These are phyloP conservation scores for Mustelus asterias DNA, from an alignment of 2,113 vertebrate genomes.

Conservation along the genomic window DNA sequence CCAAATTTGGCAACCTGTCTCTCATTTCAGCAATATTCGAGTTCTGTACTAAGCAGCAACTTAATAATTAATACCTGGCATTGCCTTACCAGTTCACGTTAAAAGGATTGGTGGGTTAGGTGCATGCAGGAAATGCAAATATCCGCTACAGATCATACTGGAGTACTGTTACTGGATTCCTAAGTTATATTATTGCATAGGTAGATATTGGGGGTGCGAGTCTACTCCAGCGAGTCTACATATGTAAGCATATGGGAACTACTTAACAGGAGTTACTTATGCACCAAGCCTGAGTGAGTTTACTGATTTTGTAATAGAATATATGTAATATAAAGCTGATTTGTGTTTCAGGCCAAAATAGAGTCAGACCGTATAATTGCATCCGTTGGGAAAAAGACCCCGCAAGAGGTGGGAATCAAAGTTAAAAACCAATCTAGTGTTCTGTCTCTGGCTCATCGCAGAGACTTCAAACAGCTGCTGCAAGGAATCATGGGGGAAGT, in stretches of 20 bases:
- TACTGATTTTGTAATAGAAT: background rate
- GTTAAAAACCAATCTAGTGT: conserved; percentile 78
- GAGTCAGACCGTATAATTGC: conserved; percentile 78
- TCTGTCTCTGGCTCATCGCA: conserved; percentile 61
- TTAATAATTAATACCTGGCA: background rate
- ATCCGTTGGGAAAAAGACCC: conserved; percentile 81
- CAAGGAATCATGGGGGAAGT: conserved; percentile 70
- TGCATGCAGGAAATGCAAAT: background rate
- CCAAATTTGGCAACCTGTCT: too few species aligned
- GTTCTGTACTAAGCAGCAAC: background rate
- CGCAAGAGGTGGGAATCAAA: conserved; percentile 73
- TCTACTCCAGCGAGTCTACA: too few species aligned
- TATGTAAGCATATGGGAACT: background rate
- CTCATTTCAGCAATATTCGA: too few species aligned
- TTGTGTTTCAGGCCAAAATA: conserved; percentile 71
- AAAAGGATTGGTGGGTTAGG: background rate
- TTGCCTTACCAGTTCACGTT: background rate
- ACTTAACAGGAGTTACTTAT: background rate
- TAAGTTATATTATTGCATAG: background rate
- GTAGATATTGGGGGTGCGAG: background rate
- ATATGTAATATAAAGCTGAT: background rate
- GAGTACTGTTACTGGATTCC: background rate
- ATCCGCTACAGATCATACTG: background rate
- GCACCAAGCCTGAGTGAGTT: background rate
- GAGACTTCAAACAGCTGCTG: conserved; percentile 71